Evolutionary conservation across 2,888 invertebrate species (phyloP).

Genomic region (Eulithis prunata): DNA sequence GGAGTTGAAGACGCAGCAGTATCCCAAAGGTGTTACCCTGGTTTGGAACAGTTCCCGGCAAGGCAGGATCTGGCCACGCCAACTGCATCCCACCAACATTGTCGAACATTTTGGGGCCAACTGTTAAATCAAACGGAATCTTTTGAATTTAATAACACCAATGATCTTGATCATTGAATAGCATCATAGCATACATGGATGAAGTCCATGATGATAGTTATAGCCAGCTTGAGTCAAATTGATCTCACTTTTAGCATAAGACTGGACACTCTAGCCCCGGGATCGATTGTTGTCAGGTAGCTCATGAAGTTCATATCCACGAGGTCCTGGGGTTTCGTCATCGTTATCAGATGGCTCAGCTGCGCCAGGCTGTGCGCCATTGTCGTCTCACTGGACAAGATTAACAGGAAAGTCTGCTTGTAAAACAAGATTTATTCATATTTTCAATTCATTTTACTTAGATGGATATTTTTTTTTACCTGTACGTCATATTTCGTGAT

Average conservation of each 20-base stretch:
- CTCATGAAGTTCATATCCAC: conserved; percentile 24
- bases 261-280: conserved; percentile 9
- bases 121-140: conserved; percentile 46
- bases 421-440: too few relatives aligned
- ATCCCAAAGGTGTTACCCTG: conserved; percentile 79
- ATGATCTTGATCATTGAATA: too few relatives aligned
- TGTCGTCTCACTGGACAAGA: neutral
- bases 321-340: conserved; percentile 14
- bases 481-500: conserved; percentile 14
- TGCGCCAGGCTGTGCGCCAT: conserved; percentile 21
- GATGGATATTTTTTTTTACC: too few relatives aligned
- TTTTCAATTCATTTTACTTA: too few relatives aligned
- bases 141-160: too few relatives aligned
- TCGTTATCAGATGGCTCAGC: conserved; percentile 22
- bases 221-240: neutral
- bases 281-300: conserved; percentile 14
- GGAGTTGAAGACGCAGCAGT: conserved; percentile 84
- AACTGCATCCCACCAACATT: conserved; percentile 71
- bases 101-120: conserved; percentile 72
- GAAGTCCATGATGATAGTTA: too few relatives aligned
- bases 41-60: conserved; percentile 71
- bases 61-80: conserved; percentile 61
- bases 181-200: too few relatives aligned
- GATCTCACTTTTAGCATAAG: conserved; percentile 19
- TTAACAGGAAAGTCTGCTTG: too few relatives aligned